phyloP scores from a whole-genome alignment of 2,797 vertebrate genomes.

The Phylloscopus collybita region DNA sequence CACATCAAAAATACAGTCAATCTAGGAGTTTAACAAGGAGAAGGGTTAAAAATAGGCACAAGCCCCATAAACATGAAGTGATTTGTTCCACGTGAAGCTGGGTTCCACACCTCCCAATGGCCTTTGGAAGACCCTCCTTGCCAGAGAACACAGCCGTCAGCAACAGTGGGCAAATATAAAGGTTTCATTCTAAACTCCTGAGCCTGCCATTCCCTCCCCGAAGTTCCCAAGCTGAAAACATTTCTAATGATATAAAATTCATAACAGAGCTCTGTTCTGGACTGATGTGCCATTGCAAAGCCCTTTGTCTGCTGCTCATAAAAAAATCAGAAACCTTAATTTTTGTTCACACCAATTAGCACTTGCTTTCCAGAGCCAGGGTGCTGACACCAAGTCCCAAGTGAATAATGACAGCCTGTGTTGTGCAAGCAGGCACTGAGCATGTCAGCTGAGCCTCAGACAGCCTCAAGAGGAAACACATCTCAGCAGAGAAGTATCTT shows the following conservation, averaged over 20 bases:
- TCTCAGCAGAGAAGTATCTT: not conserved
- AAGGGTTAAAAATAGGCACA: not conserved
- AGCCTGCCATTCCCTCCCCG: not conserved
- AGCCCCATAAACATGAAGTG: not conserved
- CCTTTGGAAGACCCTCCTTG: not conserved
- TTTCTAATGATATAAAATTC: not conserved
- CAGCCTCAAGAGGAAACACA: not conserved
- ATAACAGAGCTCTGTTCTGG: not conserved
- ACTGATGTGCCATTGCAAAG: not conserved
- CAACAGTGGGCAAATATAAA: not conserved
- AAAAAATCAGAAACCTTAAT: not conserved
- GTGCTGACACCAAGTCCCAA: not conserved
- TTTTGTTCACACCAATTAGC: not conserved
- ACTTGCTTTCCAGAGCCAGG: not conserved
- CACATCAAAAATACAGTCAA: not conserved
- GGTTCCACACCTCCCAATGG: not conserved
- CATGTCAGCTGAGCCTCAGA: not conserved
- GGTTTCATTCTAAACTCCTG: not conserved
- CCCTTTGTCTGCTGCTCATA: not conserved
- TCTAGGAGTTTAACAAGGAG: not conserved
- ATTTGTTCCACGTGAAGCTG: not conserved
- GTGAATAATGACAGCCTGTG: not conserved
- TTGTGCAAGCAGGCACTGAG: accelerated
- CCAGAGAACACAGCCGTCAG: not conserved
- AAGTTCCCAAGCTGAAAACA: not conserved